A percentile compares a stretch with the other conserved stretches of the same genome.
Conservation (phyloP, 1,140 invertebrate species). For the Hyles euphorbiae region DNA sequence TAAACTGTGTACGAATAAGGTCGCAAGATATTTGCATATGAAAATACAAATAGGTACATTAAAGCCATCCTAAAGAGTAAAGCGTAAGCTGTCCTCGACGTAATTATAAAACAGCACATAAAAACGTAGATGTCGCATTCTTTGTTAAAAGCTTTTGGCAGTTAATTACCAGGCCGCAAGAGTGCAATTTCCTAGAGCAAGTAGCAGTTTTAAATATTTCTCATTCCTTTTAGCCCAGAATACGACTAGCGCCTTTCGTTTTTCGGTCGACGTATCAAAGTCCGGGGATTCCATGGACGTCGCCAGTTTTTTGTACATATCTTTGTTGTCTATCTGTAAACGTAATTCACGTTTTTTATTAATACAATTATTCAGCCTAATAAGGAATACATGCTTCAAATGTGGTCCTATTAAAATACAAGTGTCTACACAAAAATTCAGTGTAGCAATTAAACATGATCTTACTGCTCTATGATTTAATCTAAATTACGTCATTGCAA, state of each 20-base stretch:
- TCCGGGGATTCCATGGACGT: conserved; percentile 38
- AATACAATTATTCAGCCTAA: neutral
- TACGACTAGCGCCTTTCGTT: conserved; percentile 29
- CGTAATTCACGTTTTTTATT: neutral
- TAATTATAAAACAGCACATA: neutral
- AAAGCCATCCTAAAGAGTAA: too few species aligned
- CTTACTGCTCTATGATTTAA: neutral
- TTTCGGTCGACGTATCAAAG: conserved; percentile 39
- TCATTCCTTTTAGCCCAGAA: conserved; percentile 41
- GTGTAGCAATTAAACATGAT: neutral
- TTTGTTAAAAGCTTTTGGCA: neutral
- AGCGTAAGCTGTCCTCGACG: too few species aligned
- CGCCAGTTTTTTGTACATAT: conserved; percentile 39
- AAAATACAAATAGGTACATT: too few species aligned
- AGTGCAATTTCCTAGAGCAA: conserved; percentile 35
- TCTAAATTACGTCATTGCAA: neutral
- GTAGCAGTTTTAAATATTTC: conserved; percentile 41
- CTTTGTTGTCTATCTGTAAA: conserved; percentile 30
- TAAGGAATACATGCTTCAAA: too few species aligned
- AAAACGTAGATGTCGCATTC: too few species aligned
- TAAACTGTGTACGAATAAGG: too few species aligned
- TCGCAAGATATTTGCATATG: too few species aligned
- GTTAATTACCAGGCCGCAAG: conserved; percentile 41
- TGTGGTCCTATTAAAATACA: too few species aligned
- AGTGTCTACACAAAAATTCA: neutral